phyloP scores from a whole-genome alignment of 2,113 vertebrate species.

The Coptodon rendalli region DNA sequence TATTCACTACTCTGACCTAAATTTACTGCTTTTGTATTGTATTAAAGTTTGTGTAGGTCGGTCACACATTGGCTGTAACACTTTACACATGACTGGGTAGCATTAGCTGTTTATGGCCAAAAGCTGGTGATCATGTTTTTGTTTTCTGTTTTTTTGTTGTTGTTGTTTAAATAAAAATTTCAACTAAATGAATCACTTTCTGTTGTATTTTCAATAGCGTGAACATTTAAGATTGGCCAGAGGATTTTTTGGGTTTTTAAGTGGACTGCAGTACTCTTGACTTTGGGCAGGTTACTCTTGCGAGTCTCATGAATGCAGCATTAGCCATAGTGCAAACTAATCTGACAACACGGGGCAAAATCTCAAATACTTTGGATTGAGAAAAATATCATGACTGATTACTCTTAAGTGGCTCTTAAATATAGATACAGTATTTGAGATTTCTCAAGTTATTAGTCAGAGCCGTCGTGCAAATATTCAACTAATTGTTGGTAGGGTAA shows the following conservation, averaged over 20 bases:
- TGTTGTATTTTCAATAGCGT: background rate
- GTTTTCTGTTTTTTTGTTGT: background rate
- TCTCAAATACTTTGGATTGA: background rate
- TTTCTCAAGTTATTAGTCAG: background rate
- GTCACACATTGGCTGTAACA: background rate
- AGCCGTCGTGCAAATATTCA: background rate
- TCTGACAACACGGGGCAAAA: background rate
- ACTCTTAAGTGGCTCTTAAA: background rate
- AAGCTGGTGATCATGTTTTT: background rate
- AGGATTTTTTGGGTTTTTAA: background rate
- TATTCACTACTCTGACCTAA: background rate
- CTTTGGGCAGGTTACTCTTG: too few species aligned
- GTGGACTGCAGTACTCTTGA: background rate
- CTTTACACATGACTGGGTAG: background rate
- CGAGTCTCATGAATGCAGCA: background rate
- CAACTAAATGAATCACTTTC: background rate
- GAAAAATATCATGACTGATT: background rate
- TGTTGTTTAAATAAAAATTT: background rate
- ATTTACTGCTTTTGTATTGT: background rate
- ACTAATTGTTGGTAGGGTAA: background rate
- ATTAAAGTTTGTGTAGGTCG: background rate
- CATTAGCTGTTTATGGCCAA: background rate
- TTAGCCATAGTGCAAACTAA: background rate
- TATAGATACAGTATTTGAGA: background rate
- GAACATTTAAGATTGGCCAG: background rate